Evolutionary conservation across 2,797 vertebrate genomes (phyloP), one percentile per base, ranked within the genome.

Genomic region (Alca torda): DNA sequence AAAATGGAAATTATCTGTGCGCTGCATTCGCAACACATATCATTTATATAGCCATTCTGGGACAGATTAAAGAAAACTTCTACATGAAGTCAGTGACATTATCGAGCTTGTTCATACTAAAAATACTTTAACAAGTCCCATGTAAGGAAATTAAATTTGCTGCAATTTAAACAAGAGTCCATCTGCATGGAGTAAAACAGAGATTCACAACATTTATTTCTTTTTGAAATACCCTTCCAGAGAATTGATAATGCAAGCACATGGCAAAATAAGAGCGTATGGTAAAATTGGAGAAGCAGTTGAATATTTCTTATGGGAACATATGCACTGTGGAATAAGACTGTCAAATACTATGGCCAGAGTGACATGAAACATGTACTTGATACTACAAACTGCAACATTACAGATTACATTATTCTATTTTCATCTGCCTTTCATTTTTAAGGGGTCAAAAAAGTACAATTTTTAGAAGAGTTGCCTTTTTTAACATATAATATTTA

Each of bases 41-140:
- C 67, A 50, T 65, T 92, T 87, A 76, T 35, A 73, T 5, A 89
- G 59, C 37, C 84, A 63, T 33, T 74, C 61, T 68, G 60, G 72
- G 90, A 90, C 35, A 92, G 48, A 69, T 76, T 87, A 83, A 61
- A 96, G 77, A 60, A 59, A 89, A 79, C 33, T 75, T 93, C 61
- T 43, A 13, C 45, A 76, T 70, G 39, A 91, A 84, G 43, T 24
- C 68, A 85, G 75, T 60, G 81, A 67, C 0, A 0, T 67, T 90
- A 90, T 31, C 0, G 1, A 87, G 56, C n/a, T 85, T 83, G 70
- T 16, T 89, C 33, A 63, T 60, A 48, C 31, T 61, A 64, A 95
- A 74, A 93, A 76, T 64, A 82, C 50, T 78, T 90, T 15, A 82
- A 87, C 39, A 81, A 89, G 46, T 46, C 28, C 23, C 41, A 57